Conservation (phyloP, 2,888 invertebrate genomes). For the Unio pictorum region DNA sequence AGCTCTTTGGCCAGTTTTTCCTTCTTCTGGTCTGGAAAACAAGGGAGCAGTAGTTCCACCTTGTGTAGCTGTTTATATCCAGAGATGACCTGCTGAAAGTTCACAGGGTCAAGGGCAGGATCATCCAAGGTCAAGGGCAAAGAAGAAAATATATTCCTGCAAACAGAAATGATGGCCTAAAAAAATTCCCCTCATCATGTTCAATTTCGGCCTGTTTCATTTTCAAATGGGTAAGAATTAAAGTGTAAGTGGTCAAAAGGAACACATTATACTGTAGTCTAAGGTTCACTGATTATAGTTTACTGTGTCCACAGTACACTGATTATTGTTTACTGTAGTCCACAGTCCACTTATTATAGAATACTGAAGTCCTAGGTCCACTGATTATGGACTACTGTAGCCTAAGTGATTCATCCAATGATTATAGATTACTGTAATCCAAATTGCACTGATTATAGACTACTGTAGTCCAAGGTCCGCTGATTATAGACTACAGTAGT, state of each 20-base stretch:
- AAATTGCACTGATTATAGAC: too few species aligned
- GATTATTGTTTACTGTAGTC: too few species aligned
- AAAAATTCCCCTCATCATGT: neutral
- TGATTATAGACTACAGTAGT: too few species aligned
- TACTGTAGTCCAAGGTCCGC: too few species aligned
- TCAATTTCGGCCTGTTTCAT: neutral
- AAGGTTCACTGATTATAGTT: too few species aligned
- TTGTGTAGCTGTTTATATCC: constrained; percentile 58
- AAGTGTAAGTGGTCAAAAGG: neutral
- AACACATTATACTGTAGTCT: too few species aligned
- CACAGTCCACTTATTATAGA: too few species aligned
- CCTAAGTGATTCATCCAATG: too few species aligned
- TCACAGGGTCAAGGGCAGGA: constrained; percentile 33
- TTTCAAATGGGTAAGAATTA: neutral
- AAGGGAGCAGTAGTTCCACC: constrained; percentile 44
- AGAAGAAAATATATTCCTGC: constrained; percentile 42
- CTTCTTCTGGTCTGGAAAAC: constrained; percentile 14
- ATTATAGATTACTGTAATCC: too few species aligned
- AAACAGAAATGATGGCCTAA: constrained; percentile 1
- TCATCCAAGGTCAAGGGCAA: constrained; percentile 50
- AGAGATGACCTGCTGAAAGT: constrained; percentile 49
- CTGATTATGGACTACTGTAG: too few species aligned
- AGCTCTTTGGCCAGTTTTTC: constrained; percentile 38
- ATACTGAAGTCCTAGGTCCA: too few species aligned
- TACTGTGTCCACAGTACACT: too few species aligned